These are phyloP conservation scores for Temnothorax curvispinosus DNA, from an alignment of 1,140 invertebrate species.

Conservation along the genomic window DNA sequence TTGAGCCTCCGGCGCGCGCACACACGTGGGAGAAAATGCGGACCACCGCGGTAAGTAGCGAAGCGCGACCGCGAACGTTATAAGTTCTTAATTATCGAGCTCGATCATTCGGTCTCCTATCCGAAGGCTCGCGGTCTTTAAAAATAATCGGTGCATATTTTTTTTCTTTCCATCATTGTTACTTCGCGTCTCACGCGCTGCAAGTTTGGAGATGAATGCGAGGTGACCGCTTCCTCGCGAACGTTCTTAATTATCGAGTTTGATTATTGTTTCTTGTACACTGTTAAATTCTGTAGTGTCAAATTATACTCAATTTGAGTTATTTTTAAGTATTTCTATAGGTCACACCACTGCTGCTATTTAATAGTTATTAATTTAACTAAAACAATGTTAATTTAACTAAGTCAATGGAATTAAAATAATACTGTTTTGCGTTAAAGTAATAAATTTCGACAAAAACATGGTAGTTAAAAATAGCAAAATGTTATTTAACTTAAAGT, in stretches of 20 bases:
- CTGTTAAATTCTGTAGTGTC: too few relatives aligned
- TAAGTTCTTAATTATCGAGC: background rate
- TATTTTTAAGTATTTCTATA: too few relatives aligned
- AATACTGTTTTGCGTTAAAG: too few relatives aligned
- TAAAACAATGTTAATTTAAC: too few relatives aligned
- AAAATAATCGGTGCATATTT: background rate
- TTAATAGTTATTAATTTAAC: too few relatives aligned
- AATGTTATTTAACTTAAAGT: too few relatives aligned
- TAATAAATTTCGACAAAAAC: too few relatives aligned
- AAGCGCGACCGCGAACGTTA: background rate
- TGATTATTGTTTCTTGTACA: background rate
- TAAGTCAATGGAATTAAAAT: too few relatives aligned
- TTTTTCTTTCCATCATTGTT: background rate
- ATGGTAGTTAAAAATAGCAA: too few relatives aligned
- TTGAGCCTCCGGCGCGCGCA: background rate
- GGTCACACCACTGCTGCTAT: too few relatives aligned
- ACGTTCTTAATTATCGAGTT: background rate
- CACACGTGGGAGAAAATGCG: constrained; percentile 34
- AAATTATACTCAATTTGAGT: too few relatives aligned
- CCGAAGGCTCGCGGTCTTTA: background rate
- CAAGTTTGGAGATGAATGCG: background rate
- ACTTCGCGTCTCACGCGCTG: background rate
- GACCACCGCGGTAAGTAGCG: constrained; percentile 46
- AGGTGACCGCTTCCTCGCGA: background rate
- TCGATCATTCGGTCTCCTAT: background rate